phyloP scores from a whole-genome alignment of 1,140 invertebrate species.

The Panonychus citri region DNA sequence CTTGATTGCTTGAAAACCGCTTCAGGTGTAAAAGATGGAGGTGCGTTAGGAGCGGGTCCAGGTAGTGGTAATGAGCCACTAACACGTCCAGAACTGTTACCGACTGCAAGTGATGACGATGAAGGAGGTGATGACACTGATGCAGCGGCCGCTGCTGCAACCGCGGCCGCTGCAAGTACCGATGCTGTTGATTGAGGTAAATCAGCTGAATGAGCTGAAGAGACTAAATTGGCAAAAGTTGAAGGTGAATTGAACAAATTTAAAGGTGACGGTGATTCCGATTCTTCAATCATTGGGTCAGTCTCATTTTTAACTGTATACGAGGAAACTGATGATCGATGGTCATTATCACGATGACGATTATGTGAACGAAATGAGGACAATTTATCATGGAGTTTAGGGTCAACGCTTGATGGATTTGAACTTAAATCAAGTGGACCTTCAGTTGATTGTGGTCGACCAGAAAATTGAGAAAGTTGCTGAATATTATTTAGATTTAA shows the following conservation, averaged over 20 bases:
- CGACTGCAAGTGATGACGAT: background rate
- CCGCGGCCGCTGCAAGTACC: slow-evolving; percentile 17
- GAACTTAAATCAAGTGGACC: background rate
- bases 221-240: background rate
- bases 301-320: too few species aligned
- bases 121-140: background rate
- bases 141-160: slow-evolving; percentile 9
- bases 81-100: background rate
- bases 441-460: background rate
- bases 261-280: too few species aligned
- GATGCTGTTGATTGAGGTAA: slow-evolving; percentile 8
- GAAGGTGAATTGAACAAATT: too few species aligned
- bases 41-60: background rate
- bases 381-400: too few species aligned
- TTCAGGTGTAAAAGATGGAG: background rate
- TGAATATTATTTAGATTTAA: too few species aligned
- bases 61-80: background rate
- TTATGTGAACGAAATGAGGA: too few species aligned
- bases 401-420: too few species aligned
- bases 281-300: too few species aligned
- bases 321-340: too few species aligned
- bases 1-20: slow-evolving; percentile 21
- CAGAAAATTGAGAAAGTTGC: background rate
- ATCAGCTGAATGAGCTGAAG: slow-evolving; percentile 5
- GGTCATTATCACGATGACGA: too few species aligned